Percentiles rank a stretch among this genome's conserved stretches.
phyloP scores from a whole-genome alignment of 2,797 vertebrate species.

The Enteromius thamalakanensis region DNA sequence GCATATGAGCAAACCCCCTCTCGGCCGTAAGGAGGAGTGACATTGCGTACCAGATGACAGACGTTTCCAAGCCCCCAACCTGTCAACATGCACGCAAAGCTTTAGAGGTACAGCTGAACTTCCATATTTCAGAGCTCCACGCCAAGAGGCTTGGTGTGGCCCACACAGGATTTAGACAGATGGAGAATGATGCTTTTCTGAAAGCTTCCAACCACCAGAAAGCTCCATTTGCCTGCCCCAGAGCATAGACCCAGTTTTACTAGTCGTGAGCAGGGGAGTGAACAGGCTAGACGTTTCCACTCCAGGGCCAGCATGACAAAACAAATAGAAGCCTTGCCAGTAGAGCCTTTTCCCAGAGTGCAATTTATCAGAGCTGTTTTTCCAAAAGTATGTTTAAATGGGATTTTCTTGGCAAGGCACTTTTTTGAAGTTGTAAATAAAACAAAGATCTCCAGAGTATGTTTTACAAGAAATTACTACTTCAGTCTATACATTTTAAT shows the following conservation, averaged over 20 bases:
- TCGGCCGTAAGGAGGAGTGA: slow-evolving; percentile 66
- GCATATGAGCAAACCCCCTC: slow-evolving; percentile 60
- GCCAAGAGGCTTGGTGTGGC: slow-evolving; percentile 68
- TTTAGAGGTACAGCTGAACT: slow-evolving; percentile 57
- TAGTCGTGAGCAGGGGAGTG: slow-evolving; percentile 9
- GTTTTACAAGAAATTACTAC: neutral
- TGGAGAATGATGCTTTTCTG: slow-evolving; percentile 62
- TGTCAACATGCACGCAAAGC: slow-evolving; percentile 67
- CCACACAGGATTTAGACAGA: slow-evolving; percentile 71
- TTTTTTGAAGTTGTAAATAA: neutral
- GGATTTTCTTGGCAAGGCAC: neutral
- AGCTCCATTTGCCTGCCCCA: slow-evolving; percentile 47
- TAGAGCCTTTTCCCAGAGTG: slow-evolving; percentile 1
- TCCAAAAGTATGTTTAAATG: slow-evolving; percentile 6
- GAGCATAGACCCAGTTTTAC: slow-evolving; percentile 33
- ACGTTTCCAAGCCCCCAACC: slow-evolving; percentile 57
- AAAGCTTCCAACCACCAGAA: slow-evolving; percentile 44
- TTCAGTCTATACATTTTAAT: neutral
- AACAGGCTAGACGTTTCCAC: slow-evolving; percentile 3
- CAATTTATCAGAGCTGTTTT: slow-evolving; percentile 19
- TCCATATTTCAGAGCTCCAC: slow-evolving; percentile 73
- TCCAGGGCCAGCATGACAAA: slow-evolving; percentile 41
- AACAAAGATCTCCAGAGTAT: neutral
- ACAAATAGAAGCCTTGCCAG: slow-evolving; percentile 27
- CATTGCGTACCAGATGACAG: slow-evolving; percentile 66